Evolutionary conservation across 2,888 invertebrate genomes (phyloP).

Genomic region (Dryadula phaetusa): DNA sequence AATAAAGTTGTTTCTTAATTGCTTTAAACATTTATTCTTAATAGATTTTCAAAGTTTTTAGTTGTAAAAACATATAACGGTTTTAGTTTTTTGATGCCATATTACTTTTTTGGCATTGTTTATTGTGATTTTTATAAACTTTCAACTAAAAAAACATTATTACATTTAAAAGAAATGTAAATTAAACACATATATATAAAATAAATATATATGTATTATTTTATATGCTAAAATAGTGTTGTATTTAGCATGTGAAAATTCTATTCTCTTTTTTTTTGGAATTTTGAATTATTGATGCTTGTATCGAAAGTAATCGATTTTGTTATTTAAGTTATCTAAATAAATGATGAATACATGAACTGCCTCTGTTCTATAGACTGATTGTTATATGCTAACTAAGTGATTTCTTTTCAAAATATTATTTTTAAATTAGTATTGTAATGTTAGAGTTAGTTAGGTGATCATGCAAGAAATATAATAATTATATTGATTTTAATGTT

Average conservation of each 20-base stretch:
- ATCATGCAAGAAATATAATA: background rate
- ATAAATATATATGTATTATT: background rate
- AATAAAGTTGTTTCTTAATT: too few species aligned
- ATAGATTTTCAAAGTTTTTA: too few species aligned
- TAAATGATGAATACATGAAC: slow-evolving; percentile 1
- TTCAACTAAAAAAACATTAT: too few species aligned
- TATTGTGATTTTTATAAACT: too few species aligned
- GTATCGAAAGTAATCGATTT: background rate
- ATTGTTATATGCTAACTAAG: background rate
- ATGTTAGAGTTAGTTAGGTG: background rate
- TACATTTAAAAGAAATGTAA: too few species aligned
- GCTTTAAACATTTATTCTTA: too few species aligned
- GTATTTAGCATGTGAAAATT: too few species aligned
- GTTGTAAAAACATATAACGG: too few species aligned
- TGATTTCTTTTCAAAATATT: background rate
- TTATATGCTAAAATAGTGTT: background rate
- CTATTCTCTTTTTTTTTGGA: background rate
- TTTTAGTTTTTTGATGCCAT: too few species aligned
- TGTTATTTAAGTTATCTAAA: background rate
- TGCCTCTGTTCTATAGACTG: slow-evolving; percentile 21
- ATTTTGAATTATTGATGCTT: background rate
- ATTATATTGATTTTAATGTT: background rate
- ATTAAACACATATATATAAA: background rate
- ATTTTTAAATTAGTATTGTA: background rate
- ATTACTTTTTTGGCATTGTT: too few species aligned